Evolutionary conservation across 2,888 invertebrate species (phyloP).

Genomic region (Plebejus argus): DNA sequence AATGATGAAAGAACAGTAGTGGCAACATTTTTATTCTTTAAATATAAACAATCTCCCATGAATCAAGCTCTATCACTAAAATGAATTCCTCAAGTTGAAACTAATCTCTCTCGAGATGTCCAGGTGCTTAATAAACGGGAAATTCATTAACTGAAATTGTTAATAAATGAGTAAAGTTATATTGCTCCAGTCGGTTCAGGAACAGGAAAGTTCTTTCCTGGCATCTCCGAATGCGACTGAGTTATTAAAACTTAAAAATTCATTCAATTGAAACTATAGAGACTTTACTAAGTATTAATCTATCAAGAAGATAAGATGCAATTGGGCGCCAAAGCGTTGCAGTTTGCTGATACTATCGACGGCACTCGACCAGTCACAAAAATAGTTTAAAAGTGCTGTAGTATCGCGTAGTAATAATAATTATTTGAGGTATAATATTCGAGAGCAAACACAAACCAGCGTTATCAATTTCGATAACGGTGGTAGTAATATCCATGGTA

Average conservation of each 20-base stretch:
- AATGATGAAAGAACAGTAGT: too few relatives aligned
- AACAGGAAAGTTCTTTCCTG: slow-evolving; percentile 6
- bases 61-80: background rate
- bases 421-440: background rate
- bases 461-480: background rate
- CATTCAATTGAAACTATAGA: background rate
- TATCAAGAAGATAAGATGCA: background rate
- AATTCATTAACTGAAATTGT: slow-evolving; percentile 24
- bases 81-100: background rate
- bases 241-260: slow-evolving; percentile 22
- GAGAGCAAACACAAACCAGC: background rate
- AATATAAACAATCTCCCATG: background rate
- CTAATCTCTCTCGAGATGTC: background rate
- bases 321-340: background rate
- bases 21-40: background rate
- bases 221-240: background rate
- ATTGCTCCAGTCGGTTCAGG: background rate
- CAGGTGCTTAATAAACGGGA: background rate
- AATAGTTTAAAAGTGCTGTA: too few relatives aligned
- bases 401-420: too few relatives aligned
- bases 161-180: slow-evolving; percentile 24
- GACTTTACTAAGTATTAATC: background rate
- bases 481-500: background rate
- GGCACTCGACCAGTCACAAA: too few relatives aligned
- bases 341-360: background rate